A percentile compares a stretch with the other conserved stretches of the same genome.
These are phyloP conservation scores for Poicephalus meyeri DNA, from an alignment of 2,113 vertebrate species.

Conservation along the genomic window DNA sequence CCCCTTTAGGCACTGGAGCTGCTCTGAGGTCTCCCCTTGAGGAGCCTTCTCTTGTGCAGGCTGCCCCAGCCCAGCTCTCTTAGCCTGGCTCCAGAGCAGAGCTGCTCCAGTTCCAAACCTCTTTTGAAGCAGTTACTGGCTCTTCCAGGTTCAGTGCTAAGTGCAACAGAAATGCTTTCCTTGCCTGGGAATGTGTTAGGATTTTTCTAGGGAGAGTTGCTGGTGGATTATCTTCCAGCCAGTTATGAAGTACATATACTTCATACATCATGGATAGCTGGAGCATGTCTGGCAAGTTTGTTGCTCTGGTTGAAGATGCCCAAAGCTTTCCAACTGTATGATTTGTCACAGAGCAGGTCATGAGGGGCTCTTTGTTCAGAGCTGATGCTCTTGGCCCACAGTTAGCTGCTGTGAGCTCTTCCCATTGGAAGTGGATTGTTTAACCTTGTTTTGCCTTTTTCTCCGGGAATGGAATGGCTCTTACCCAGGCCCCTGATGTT, in stretches of 20 bases:
- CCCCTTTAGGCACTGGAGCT: no score
- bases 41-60: background rate
- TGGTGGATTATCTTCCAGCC: background rate
- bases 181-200: background rate
- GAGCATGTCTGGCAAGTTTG: background rate
- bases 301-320: background rate
- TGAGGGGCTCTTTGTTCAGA: background rate
- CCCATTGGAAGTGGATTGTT: background rate
- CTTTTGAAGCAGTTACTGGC: background rate
- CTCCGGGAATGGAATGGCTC: fast-evolving
- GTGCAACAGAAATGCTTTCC: background rate
- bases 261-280: background rate
- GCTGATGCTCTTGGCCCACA: background rate
- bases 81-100: background rate
- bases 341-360: background rate
- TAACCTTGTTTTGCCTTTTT: background rate
- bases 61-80: background rate
- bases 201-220: background rate
- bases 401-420: background rate
- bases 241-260: fast-evolving
- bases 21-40: background rate
- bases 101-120: background rate
- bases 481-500: background rate
- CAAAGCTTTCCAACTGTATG: background rate
- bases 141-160: background rate